A percentile compares a stretch with the other conserved stretches of the same genome.
These are phyloP conservation scores for Holotrichia oblita DNA, from an alignment of 1,140 invertebrate species.

Conservation along the genomic window DNA sequence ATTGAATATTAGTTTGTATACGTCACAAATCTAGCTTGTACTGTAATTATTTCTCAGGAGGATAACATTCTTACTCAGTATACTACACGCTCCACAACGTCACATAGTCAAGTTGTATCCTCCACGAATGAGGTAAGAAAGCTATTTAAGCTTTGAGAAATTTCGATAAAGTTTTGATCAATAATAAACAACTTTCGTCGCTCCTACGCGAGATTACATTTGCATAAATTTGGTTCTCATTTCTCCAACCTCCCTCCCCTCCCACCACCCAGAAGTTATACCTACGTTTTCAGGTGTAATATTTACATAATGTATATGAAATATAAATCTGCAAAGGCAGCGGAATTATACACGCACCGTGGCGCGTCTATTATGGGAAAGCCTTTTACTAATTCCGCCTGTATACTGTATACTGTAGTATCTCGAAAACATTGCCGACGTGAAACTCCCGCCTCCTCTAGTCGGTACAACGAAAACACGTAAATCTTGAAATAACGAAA, in stretches of 20 bases:
- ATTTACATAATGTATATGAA: constrained; percentile 21
- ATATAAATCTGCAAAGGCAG: constrained; percentile 20
- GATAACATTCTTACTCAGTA: no score
- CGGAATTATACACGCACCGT: not conserved
- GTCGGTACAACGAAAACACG: not conserved
- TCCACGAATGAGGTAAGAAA: not conserved
- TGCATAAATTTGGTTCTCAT: constrained; percentile 20
- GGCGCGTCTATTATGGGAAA: constrained; percentile 11
- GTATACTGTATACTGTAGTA: not conserved
- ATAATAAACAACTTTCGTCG: constrained; percentile 17
- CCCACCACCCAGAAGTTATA: not conserved
- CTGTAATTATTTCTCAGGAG: no score
- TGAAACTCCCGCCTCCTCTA: not conserved
- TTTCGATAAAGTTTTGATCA: constrained; percentile 20
- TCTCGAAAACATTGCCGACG: not conserved
- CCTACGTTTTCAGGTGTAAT: constrained; percentile 19
- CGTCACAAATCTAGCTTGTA: no score
- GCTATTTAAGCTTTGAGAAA: constrained; percentile 16
- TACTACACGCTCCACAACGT: no score
- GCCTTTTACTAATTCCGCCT: constrained; percentile 4
- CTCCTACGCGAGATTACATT: constrained; percentile 7
- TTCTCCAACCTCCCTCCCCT: not conserved
- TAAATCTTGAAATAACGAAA: constrained; percentile 21
- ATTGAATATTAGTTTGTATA: no score
- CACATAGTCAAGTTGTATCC: not conserved